Evolutionary conservation across 2,888 invertebrate genomes (phyloP).

Genomic region (Lottia scabra): DNA sequence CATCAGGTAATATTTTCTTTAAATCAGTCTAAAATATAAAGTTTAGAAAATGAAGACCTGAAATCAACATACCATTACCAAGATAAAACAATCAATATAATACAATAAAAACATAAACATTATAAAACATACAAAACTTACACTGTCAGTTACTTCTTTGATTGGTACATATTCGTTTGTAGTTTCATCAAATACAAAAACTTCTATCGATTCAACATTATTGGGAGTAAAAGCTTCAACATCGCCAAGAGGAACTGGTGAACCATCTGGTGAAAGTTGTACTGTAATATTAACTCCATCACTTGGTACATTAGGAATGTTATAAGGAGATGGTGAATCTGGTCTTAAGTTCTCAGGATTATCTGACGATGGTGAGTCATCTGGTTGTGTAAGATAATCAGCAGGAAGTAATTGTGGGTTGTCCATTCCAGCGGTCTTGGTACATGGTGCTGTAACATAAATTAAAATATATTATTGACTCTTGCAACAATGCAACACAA

Average conservation of each 20-base stretch:
- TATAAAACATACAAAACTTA: too few species aligned
- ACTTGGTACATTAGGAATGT: too few species aligned
- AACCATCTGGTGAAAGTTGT: neutral
- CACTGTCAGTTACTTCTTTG: too few species aligned
- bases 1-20: neutral
- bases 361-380: neutral
- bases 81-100: too few species aligned
- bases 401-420: neutral
- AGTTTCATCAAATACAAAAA: neutral
- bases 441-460: neutral
- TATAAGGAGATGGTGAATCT: too few species aligned
- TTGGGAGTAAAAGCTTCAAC: neutral
- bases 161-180: too few species aligned
- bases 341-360: neutral
- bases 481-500: too few species aligned
- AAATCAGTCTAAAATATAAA: too few species aligned
- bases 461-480: neutral
- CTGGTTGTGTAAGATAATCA: neutral
- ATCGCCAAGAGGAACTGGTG: neutral
- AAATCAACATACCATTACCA: too few species aligned
- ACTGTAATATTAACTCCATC: too few species aligned
- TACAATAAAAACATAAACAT: too few species aligned
- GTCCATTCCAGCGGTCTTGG: neutral
- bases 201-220: neutral
- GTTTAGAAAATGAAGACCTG: too few species aligned